Evolutionary conservation across 2,797 vertebrate species (phyloP).

Genomic region (Pagetopsis macropterus): DNA sequence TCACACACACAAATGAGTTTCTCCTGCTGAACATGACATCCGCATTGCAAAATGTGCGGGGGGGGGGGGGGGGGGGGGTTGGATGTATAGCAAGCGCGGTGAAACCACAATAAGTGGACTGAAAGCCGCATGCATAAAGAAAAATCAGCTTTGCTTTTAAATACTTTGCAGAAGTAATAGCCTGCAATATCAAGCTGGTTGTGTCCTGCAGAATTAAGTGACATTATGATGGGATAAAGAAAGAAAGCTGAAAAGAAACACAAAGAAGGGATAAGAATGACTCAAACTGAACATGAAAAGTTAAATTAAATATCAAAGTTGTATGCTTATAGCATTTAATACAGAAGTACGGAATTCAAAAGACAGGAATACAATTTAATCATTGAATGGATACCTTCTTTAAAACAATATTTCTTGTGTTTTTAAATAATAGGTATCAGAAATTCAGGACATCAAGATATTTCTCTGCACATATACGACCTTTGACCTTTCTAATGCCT

Average conservation of each 20-base stretch:
- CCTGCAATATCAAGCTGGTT: neutral
- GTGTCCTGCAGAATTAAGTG: neutral
- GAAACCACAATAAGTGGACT: constrained; percentile 63
- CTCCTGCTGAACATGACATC: constrained; percentile 42
- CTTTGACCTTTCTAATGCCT: neutral
- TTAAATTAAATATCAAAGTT: too few relatives aligned
- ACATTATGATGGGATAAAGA: constrained; percentile 10
- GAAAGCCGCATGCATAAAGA: constrained; percentile 43
- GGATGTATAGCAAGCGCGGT: constrained; percentile 56
- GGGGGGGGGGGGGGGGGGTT: constrained; percentile 36
- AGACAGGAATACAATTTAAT: neutral
- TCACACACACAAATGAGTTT: constrained; percentile 50
- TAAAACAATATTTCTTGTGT: neutral
- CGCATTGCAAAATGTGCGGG: constrained; percentile 45
- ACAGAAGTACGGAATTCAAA: too few relatives aligned
- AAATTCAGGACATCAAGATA: neutral
- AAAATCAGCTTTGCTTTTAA: constrained; percentile 53
- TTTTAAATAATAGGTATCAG: neutral
- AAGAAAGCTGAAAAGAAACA: neutral
- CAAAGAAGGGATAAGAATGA: neutral
- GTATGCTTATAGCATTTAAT: neutral
- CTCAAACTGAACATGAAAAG: neutral
- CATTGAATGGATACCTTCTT: neutral
- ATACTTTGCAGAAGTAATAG: constrained; percentile 23
- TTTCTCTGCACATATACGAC: neutral